These are phyloP conservation scores for Oncorhynchus gorbuscha DNA, from an alignment of 2,113 vertebrate genomes.

Conservation along the genomic window DNA sequence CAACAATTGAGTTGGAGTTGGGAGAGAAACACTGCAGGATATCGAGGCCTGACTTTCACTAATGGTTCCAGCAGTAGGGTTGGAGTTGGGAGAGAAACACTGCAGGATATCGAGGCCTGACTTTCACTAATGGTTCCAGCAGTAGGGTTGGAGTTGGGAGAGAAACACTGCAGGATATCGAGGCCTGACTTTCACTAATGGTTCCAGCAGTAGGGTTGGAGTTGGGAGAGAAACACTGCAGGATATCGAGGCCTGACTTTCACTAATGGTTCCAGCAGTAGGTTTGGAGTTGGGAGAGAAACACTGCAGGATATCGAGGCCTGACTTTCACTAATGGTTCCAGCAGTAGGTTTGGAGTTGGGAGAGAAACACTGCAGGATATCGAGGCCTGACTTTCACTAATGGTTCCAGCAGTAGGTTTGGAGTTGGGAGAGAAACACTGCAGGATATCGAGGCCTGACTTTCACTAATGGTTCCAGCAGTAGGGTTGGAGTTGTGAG, in stretches of 20 bases:
- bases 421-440: too few species aligned
- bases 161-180: not conserved
- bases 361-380: too few species aligned
- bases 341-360: too few species aligned
- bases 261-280: not conserved
- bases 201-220: not conserved
- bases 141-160: slow-evolving; percentile 7
- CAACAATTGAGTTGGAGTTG: slow-evolving; percentile 1
- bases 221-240: slow-evolving; percentile 13
- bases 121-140: not conserved
- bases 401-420: too few species aligned
- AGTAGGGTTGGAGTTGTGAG: slow-evolving; percentile 9
- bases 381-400: too few species aligned
- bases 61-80: not conserved
- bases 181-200: slow-evolving; percentile 11
- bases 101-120: not conserved
- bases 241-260: slow-evolving; percentile 2
- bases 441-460: too few species aligned
- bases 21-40: slow-evolving; percentile 4
- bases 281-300: slow-evolving; percentile 12
- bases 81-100: slow-evolving; percentile 15
- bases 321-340: slow-evolving; percentile 6
- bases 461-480: too few species aligned
- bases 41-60: slow-evolving; percentile 1
- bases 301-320: not conserved